A percentile compares a stretch with the other conserved stretches of the same genome.
Evolutionary conservation across 2,888 invertebrate genomes (phyloP).

Genomic region (Panopea generosa): DNA sequence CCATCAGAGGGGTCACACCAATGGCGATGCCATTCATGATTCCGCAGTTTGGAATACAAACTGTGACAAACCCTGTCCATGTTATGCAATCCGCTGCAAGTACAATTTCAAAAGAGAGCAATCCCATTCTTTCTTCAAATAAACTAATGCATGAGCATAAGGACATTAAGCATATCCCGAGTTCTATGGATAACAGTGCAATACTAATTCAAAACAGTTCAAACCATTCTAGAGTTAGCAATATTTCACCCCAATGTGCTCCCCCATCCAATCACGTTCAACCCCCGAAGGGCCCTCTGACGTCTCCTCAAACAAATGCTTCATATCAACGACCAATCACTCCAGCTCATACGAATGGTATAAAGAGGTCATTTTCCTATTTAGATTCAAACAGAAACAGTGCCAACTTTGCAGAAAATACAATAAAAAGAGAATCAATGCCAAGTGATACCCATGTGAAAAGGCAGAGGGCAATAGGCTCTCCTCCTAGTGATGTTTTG

Average conservation of each 20-base stretch:
- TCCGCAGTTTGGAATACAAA: slow-evolving; percentile 54
- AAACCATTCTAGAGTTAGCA: slow-evolving; percentile 4
- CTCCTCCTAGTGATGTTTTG: slow-evolving; percentile 25
- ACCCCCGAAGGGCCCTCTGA: slow-evolving; percentile 34
- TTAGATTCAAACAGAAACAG: slow-evolving; percentile 38
- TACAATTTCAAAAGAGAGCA: slow-evolving; percentile 25
- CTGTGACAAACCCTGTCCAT: slow-evolving; percentile 39
- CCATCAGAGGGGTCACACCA: slow-evolving; percentile 41
- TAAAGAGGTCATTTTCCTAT: slow-evolving; percentile 49
- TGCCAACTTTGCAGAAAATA: slow-evolving; percentile 13
- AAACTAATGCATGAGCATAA: slow-evolving; percentile 43
- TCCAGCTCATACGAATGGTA: slow-evolving; percentile 65
- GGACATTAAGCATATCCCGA: slow-evolving; percentile 18
- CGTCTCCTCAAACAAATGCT: slow-evolving; percentile 17
- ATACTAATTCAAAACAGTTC: slow-evolving; percentile 4
- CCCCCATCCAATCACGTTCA: slow-evolving; percentile 34
- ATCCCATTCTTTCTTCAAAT: slow-evolving; percentile 38
- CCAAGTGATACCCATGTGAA: slow-evolving; percentile 54
- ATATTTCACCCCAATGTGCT: slow-evolving; percentile 5
- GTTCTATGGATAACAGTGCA: slow-evolving; percentile 30
- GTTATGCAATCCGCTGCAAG: slow-evolving; percentile 27
- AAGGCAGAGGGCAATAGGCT: slow-evolving; percentile 52
- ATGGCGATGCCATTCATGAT: slow-evolving; percentile 60
- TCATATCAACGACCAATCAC: slow-evolving; percentile 41
- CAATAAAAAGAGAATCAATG: slow-evolving; percentile 11